A percentile compares a stretch with the other conserved stretches of the same genome.
Conservation (phyloP, 2,113 vertebrate genomes). For the Elgaria multicarinata region DNA sequence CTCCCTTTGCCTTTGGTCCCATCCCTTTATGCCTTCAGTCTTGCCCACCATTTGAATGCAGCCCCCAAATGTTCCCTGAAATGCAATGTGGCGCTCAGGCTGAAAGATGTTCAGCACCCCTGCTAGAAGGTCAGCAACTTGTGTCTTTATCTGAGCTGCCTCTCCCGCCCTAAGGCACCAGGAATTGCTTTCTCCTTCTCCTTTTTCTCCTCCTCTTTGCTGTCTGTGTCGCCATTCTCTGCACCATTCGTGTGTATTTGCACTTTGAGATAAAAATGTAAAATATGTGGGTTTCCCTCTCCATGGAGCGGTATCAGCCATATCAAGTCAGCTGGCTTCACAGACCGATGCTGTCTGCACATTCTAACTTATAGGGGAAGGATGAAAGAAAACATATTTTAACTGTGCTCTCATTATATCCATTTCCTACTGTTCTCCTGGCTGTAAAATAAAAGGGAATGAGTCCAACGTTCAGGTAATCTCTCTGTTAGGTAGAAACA, state of each 20-base stretch:
- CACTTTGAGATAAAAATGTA: fast-evolving
- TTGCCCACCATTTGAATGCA: too few relatives aligned
- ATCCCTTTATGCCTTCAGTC: too few relatives aligned
- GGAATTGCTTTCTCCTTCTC: neutral
- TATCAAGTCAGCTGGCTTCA: fast-evolving
- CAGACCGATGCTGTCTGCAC: neutral
- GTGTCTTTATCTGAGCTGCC: fast-evolving
- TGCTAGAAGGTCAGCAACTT: fast-evolving
- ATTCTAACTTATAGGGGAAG: neutral
- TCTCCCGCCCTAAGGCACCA: fast-evolving
- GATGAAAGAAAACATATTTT: neutral
- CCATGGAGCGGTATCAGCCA: fast-evolving
- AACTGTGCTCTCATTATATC: neutral
- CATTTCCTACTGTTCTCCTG: neutral
- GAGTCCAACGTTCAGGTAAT: fast-evolving
- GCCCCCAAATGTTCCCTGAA: too few relatives aligned
- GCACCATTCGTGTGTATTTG: neutral
- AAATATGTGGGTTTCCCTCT: fast-evolving
- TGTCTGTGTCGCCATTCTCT: fast-evolving
- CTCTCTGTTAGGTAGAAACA: neutral
- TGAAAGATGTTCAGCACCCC: too few relatives aligned
- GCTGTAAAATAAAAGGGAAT: neutral
- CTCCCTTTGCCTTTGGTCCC: too few relatives aligned
- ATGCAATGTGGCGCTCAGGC: too few relatives aligned
- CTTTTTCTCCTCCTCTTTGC: neutral